Base-by-base conservation (phyloP, 1,140 invertebrate genomes). In the Orius laevigatus region DNA sequence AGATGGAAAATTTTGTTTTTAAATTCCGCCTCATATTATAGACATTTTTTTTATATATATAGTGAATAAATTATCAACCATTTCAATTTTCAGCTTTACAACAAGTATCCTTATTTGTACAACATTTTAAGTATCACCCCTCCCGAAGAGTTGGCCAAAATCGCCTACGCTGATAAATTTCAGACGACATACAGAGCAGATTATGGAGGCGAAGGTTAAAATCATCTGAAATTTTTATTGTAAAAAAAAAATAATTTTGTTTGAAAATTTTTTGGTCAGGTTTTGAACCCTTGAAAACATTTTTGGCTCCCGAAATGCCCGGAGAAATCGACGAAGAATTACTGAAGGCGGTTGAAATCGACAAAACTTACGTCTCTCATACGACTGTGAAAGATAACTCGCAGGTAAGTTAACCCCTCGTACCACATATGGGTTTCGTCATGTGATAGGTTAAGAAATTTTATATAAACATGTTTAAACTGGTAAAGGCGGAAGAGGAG, bases 51-150 rank as follows among this genome's bases (percentile, higher is more conserved):
- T n/a, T n/a, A n/a, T n/a, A n/a, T n/a, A n/a, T n/a, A n/a, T n/a
- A n/a, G n/a, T n/a, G n/a, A n/a, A n/a, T n/a, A n/a, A n/a, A n/a
- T n/a, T n/a, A n/a, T n/a, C n/a, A n/a, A n/a, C n/a, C n/a, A n/a
- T n/a, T n/a, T n/a, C n/a, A 12, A 19, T 38, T 45, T 46, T 51
- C 14, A 53, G 52, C 40, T 53, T 16, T 53, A 50, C 25, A 19
- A 38, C 14, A 53, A 53, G 40, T 53, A 50, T 31, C 52, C 52
- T n/a, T 53, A 53, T 39, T 47, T 53, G 34, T 47, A 50, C 42
- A 35, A 49, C 12, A 36, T 53, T n/a, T 35, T 53, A 18, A 43
- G 46, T 12, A 19, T 44, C n/a, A 50, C 42, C 12, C 42, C 48
- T 4, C 36, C 52, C 5, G 48, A 53, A 50, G 48, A 53, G 44